Evolutionary conservation across 2,113 vertebrate genomes (phyloP), one percentile per base, ranked within the genome.

Genomic region (Lynx canadensis): DNA sequence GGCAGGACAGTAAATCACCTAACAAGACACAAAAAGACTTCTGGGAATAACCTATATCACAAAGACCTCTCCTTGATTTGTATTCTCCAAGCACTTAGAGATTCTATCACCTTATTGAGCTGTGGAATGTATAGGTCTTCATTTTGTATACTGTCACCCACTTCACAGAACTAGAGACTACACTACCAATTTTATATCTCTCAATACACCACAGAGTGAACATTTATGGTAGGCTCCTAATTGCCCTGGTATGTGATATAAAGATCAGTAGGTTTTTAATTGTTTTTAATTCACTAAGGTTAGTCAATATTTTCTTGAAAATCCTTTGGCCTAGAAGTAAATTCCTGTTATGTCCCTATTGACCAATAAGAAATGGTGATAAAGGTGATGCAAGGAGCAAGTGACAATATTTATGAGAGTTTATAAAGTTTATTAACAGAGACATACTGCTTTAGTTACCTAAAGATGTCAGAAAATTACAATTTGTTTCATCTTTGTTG

Each of bases 381-480:
- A 95, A 93, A 96, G 29, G 63, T 95, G 89, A 94, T 23, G 95
- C 93, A 97, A 95, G 60, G 21, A 95, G 27, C 48, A 91, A 92
- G 38, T 94, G 60, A 94, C 81, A 96, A 76, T 82, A 38, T 48
- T 84, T 66, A 68, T 66, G 31, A 73, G 45, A 84, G 52, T 91
- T 92, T 91, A 88, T 68, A 91, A 96, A 68, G 41, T 80, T 95
- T 97, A 91, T 95, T 97, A 98, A 96, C 41, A 97, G 66, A 89
- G 57, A 93, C 23, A 93, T 79, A 97, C 36, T 89, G 33, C 21
- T 97, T 97, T 91, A 57, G n/a, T 84, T 94, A 95, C 73, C 76
- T 93, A 25, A 87, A 93, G 57, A 91, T 73, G 91, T 78, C 57
- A 97, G 73, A 89, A 97, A 97, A 96, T 92, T 93, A 97, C 27